Base-by-base conservation (phyloP, 2,888 invertebrate species). In the Deilephila porcellus region DNA sequence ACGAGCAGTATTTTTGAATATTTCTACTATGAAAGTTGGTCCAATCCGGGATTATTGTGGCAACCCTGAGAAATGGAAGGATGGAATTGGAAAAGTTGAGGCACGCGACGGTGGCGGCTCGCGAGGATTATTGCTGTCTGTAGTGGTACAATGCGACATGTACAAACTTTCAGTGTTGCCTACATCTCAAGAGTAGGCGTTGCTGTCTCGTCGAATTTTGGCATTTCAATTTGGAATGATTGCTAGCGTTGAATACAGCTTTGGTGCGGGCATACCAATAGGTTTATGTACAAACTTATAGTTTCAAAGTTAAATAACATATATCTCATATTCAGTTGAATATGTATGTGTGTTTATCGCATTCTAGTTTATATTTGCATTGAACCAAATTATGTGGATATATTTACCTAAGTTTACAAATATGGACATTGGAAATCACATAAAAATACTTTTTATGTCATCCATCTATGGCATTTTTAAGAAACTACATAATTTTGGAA, bases 51-150 rank as follows among this genome's bases (percentile, higher is more conserved):
- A 88, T 88, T 89, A 89, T 86, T 86, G 83, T 84, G 83, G 86
- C 85, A 86, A 85, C 87, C 85, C 87, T 88, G 88, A 89, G 88
- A 87, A 90, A 88, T 88, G 86, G 87, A 81, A 80, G 86, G 85
- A 81, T 81, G 86, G 90, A 91, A 91, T 91, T 91, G 91, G 90
- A 91, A 92, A 92, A 92, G 90, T 92, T 92, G 87, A 82, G 83
- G 85, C 83, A 82, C 78, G 78, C 76, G 76, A 74, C 76, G 74
- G 83, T 80, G 81, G 79, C 79, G 80, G 83, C 80, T 81, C 81
- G 83, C 85, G 81, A 83, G 90, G 90, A 90, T 91, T 91, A 90
- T 88, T 80, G 84, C 80, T 80, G 78, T 80, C 82, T 85, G 84
- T 87, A 83, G 88, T 85, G 86, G 85, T 82, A 88, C 84, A 86